Percentiles rank a stretch among this genome's conserved stretches.
Evolutionary conservation across 2,797 vertebrate species (phyloP).

Genomic region (Ceryle rudis): DNA sequence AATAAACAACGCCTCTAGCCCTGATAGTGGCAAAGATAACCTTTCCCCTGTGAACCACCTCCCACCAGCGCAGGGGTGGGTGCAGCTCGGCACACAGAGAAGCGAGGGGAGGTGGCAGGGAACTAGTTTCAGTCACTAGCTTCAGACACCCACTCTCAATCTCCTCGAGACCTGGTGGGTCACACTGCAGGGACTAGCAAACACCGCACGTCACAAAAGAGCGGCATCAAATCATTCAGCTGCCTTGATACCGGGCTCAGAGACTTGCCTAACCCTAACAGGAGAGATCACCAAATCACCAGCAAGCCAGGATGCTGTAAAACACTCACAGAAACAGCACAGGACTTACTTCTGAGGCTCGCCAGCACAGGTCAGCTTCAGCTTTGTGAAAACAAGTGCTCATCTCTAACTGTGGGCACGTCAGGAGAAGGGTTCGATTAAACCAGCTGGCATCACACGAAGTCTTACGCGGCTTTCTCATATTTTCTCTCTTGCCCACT

Average conservation of each 20-base stretch:
- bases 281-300: neutral
- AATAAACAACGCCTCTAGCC: constrained; percentile 41
- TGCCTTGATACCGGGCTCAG: neutral
- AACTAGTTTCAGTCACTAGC: neutral
- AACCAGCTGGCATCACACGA: neutral
- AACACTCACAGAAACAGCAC: neutral
- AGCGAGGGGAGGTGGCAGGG: neutral
- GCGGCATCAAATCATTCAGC: neutral
- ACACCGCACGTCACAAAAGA: fast-evolving
- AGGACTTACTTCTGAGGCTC: neutral
- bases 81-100: neutral
- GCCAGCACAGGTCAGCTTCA: neutral
- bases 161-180: neutral
- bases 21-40: constrained; percentile 22
- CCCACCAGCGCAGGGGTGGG: fast-evolving
- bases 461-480: neutral
- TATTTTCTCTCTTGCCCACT: neutral
- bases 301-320: neutral
- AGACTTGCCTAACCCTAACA: neutral
- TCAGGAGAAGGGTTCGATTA: neutral
- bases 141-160: neutral
- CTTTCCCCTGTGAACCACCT: neutral
- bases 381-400: neutral
- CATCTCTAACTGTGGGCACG: neutral
- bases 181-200: neutral